Base-by-base conservation (phyloP, 2,113 vertebrate genomes). In the Hymenochirus boettgeri region DNA sequence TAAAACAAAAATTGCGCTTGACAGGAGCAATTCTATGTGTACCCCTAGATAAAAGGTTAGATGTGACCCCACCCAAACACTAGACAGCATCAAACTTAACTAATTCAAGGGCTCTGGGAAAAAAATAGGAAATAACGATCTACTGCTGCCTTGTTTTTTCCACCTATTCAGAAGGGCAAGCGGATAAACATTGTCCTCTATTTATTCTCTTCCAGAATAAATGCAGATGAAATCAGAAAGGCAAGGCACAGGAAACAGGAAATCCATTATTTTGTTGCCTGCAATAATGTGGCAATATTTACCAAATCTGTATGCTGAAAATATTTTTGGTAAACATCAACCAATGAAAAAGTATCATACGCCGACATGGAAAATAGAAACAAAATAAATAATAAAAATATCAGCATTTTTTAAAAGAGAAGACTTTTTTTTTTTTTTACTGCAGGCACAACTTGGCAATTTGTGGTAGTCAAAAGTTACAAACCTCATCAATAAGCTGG, bases 81-180 rank as follows among this genome's bases (percentile, higher is more conserved):
- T 54, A 54, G 15, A 37, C 58, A 51, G 9, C 42, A 57, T 57
- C 19, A 48, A 48, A 57, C 37, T 24, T 23, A 39, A 24, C 10
- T 22, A 27, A 33, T 37, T 52, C 61, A 46, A 13, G 51, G 50
- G 27, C 60, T 33, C 60, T 37, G 58, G 33, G 48, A 57, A 54
- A 53, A 65, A 17, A 19, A 25, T 57, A 23, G 42, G 62, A n/a
- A n/a, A n/a, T n/a, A n/a, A n/a, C n/a, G n/a, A n/a, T 8, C 33
- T 35, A 35, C 33, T 13, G 55, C 54, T 21, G 27, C 19, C 26
- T 58, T 58, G 45, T 50, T 66, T 66, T 66, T 66, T 66, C 63
- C 54, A 66, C 63, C 54, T 66, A 66, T 66, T 66, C 26, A 66
- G 51, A 50, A 66, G 21, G 54, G 22, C 39, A 66, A 23, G 57